Percentiles rank a stretch among this genome's conserved stretches.
phyloP scores from a whole-genome alignment of 1,140 invertebrate species.

The Rhagoletis zephyria region DNA sequence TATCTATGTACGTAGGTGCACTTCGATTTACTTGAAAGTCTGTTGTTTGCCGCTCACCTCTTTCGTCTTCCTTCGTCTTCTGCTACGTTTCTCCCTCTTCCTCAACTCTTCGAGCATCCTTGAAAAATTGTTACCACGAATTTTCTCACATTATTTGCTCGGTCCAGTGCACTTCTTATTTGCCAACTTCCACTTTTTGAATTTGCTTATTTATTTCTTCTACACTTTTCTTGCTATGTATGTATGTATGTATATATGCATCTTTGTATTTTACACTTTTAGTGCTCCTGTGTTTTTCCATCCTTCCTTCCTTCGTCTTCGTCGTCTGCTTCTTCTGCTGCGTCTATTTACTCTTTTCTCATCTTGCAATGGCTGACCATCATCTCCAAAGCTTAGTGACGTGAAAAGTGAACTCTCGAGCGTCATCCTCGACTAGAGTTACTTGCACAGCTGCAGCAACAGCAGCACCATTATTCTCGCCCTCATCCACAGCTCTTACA shows the following conservation, averaged over 20 bases:
- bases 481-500: background rate
- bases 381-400: background rate
- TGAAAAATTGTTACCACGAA: constrained; percentile 43
- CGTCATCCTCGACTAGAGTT: background rate
- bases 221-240: background rate
- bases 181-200: background rate
- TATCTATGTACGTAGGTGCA: too few relatives aligned
- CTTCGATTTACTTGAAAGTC: too few relatives aligned
- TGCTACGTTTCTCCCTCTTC: background rate
- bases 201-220: too few relatives aligned
- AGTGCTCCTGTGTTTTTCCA: background rate
- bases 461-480: background rate
- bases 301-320: background rate
- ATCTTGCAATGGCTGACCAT: background rate
- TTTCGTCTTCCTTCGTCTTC: background rate
- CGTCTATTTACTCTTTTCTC: background rate
- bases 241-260: background rate
- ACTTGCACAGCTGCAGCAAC: background rate
- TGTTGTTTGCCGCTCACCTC: background rate
- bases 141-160: constrained; percentile 39
- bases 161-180: constrained; percentile 4
- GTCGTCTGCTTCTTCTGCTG: background rate
- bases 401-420: constrained; percentile 2
- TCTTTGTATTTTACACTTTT: background rate
- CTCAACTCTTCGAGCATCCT: constrained; percentile 7